Base-by-base conservation (phyloP, 2,113 vertebrate genomes). In the western clawed frog (Xenopus tropicalis) region DNA sequence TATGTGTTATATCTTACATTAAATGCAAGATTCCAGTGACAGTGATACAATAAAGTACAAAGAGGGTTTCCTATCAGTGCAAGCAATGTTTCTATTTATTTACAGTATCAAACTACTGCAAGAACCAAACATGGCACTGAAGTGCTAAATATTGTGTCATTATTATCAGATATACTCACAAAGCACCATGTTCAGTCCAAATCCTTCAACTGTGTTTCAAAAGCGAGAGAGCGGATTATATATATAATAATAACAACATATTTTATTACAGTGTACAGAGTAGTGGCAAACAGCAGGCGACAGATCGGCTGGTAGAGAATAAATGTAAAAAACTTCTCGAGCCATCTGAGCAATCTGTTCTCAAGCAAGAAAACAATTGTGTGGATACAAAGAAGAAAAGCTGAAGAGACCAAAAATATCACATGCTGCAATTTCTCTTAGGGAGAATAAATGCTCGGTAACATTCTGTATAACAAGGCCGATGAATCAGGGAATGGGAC, bases 381-480 rank as follows among this genome's bases (percentile, higher is more conserved):
- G 65, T 62, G 56, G 71, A 65, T 56, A 62, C 61, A 71, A 59
- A 71, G 43, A 72, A 73, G 61, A 66, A 72, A 57, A 73, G 62
- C 66, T 58, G 52, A 73, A 66, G 56, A 73, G 66, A 63, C 71
- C 71, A 73, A 44, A 48, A 73, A 66, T 63, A 66, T 51, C 29
- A 46, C 63, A 65, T 25, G 63, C 24, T 21, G 29, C 48, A 58
- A 73, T 73, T 24, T 73, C 52, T 73, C 71, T 65, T 65, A 64
- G 20, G 22, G 63, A 73, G 66, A 25, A 66, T 59, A 72, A 66
- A 65, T 46, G 62, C 63, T 66, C 71, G 23, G 58, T 73, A 66
- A 73, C 63, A 73, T 59, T 66, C 52, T 73, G 19, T 63, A 66
- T 66, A 73, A 73, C 57, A 73, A 57, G 71, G 64, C 48, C 43